Conservation (phyloP, 2,797 vertebrate genomes). For the Chelon labrosus region DNA sequence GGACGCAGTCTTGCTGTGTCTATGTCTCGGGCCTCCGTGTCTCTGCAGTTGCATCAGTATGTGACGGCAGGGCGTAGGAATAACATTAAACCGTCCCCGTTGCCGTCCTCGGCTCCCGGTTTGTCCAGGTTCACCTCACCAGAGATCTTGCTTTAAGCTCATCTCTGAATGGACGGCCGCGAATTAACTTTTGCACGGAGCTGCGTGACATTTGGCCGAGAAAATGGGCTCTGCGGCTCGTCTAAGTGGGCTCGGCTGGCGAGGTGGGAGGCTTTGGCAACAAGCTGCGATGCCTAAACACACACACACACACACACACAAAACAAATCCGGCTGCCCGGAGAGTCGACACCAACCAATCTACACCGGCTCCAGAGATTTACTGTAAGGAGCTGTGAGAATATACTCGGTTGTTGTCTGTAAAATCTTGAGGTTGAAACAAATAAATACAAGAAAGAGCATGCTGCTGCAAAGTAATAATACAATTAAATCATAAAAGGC, state of each 20-base stretch:
- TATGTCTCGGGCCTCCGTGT: slow-evolving; percentile 19
- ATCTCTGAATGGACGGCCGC: too few species aligned
- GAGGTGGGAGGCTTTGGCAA: slow-evolving; percentile 52
- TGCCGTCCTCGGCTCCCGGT: too few species aligned
- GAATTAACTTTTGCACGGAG: background rate
- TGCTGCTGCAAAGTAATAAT: too few species aligned
- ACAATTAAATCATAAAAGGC: background rate
- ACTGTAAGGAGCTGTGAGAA: slow-evolving; percentile 12
- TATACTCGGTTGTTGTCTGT: background rate
- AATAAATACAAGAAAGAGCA: background rate
- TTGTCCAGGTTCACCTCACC: too few species aligned
- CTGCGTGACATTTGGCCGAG: slow-evolving; percentile 56
- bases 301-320: background rate
- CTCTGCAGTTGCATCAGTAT: slow-evolving; percentile 5
- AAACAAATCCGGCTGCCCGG: slow-evolving; percentile 1
- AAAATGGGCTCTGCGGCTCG: slow-evolving; percentile 40
- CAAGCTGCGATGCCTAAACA: slow-evolving; percentile 25
- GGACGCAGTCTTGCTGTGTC: slow-evolving; percentile 42
- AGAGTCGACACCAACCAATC: slow-evolving; percentile 17
- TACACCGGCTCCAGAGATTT: slow-evolving; percentile 9
- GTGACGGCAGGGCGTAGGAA: background rate
- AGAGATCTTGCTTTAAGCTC: too few species aligned
- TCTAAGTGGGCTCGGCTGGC: slow-evolving; percentile 11
- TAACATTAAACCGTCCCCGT: too few species aligned
- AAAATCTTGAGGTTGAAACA: background rate